A percentile compares a stretch with the other conserved stretches of the same genome.
phyloP scores from a whole-genome alignment of 2,113 vertebrate species.

The Pelecanoides urinatrix region DNA sequence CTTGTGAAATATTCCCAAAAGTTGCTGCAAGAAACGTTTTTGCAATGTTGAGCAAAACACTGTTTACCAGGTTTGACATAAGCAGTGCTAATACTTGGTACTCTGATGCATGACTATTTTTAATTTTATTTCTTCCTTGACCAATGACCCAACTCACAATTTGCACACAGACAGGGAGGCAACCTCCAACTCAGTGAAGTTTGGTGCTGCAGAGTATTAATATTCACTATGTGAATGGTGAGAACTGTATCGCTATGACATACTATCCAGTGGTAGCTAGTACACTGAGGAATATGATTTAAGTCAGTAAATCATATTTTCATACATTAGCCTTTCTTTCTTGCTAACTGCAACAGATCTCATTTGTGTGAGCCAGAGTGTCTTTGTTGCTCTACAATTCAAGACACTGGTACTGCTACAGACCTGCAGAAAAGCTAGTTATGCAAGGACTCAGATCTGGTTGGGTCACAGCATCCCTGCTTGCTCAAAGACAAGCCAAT shows the following conservation, averaged over 20 bases:
- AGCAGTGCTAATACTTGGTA: neutral
- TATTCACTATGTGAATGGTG: neutral
- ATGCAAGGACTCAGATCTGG: neutral
- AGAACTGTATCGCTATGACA: neutral
- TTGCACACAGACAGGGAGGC: neutral
- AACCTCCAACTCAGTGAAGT: neutral
- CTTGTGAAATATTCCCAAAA: constrained; percentile 26
- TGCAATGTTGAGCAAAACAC: neutral
- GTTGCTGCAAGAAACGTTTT: constrained; percentile 27
- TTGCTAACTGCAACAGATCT: neutral
- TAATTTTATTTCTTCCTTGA: neutral
- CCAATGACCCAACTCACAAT: neutral
- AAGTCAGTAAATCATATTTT: neutral
- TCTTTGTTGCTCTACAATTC: neutral
- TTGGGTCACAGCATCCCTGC: neutral
- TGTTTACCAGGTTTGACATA: neutral
- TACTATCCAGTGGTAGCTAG: neutral
- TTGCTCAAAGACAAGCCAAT: neutral
- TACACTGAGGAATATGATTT: neutral
- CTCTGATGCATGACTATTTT: neutral
- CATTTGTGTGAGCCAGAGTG: neutral
- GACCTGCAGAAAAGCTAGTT: neutral
- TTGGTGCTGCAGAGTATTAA: neutral
- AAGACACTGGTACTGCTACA: neutral
- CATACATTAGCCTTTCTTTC: neutral